These are phyloP conservation scores for Phymastichus coffea DNA, from an alignment of 1,140 invertebrate species.

Conservation along the genomic window DNA sequence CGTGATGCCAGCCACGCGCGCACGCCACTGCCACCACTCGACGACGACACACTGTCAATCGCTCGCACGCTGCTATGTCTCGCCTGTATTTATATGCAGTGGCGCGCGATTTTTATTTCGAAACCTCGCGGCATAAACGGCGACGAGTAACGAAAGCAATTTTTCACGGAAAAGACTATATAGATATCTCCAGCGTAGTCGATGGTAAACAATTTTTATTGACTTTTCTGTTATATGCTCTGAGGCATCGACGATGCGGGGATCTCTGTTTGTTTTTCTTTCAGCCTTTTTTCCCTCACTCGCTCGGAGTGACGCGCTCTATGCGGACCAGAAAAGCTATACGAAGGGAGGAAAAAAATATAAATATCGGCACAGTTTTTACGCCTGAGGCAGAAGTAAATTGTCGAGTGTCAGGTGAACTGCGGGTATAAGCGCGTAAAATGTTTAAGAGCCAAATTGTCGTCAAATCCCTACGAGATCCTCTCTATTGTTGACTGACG, in stretches of 20 bases:
- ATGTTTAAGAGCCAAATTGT: too few species aligned
- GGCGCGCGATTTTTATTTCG: constrained; percentile 10
- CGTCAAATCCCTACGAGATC: too few species aligned
- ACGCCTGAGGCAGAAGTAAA: neutral
- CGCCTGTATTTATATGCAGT: constrained; percentile 5
- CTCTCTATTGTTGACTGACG: too few species aligned
- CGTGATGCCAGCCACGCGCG: too few species aligned
- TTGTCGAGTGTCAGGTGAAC: too few species aligned
- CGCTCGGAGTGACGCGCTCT: too few species aligned
- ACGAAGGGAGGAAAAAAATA: neutral
- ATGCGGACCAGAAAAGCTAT: too few species aligned
- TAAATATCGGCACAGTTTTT: neutral
- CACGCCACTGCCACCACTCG: too few species aligned
- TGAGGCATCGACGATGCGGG: neutral
- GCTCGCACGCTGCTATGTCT: too few species aligned
- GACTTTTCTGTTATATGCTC: neutral
- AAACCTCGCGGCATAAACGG: neutral
- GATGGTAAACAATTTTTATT: constrained; percentile 14
- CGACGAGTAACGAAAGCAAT: constrained; percentile 15
- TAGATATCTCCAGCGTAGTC: neutral
- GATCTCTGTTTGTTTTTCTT: neutral
- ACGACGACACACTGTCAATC: too few species aligned
- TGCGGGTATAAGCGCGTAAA: too few species aligned
- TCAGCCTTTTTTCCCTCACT: constrained; percentile 4
- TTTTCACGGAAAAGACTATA: neutral